Percentiles rank a stretch among this genome's conserved stretches.
Conservation (phyloP, 2,113 vertebrate species). For the Raja brachyura region DNA sequence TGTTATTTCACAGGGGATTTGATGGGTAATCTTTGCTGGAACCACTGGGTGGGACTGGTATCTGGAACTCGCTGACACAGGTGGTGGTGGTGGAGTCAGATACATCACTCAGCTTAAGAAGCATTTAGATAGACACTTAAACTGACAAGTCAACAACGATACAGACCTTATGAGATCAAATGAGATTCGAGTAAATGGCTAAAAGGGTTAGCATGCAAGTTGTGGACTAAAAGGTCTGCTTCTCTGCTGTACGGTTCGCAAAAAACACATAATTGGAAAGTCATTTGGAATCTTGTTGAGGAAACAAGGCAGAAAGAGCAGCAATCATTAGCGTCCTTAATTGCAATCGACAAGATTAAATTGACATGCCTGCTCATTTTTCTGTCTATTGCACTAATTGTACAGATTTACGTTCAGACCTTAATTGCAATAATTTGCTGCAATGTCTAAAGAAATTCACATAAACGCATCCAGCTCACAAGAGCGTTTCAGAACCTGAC, state of each 20-base stretch:
- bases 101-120: no score
- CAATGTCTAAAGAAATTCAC: background rate
- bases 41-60: no score
- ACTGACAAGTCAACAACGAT: no score
- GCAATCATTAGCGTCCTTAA: background rate
- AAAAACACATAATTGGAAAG: background rate
- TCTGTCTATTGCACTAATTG: slow-evolving; percentile 17
- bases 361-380: background rate
- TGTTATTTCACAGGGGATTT: no score
- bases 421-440: background rate
- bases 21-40: no score
- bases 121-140: no score
- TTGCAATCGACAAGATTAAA: background rate
- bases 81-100: no score
- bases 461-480: background rate
- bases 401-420: background rate
- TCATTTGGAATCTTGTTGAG: background rate
- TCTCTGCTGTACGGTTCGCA: background rate
- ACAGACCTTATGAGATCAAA: no score
- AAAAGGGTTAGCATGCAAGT: no score
- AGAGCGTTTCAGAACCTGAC: background rate
- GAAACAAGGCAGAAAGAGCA: background rate
- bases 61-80: no score
- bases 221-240: no score
- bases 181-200: no score